These are phyloP conservation scores for Macrocentrus cingulum DNA, from an alignment of 1,140 invertebrate genomes.

Conservation along the genomic window DNA sequence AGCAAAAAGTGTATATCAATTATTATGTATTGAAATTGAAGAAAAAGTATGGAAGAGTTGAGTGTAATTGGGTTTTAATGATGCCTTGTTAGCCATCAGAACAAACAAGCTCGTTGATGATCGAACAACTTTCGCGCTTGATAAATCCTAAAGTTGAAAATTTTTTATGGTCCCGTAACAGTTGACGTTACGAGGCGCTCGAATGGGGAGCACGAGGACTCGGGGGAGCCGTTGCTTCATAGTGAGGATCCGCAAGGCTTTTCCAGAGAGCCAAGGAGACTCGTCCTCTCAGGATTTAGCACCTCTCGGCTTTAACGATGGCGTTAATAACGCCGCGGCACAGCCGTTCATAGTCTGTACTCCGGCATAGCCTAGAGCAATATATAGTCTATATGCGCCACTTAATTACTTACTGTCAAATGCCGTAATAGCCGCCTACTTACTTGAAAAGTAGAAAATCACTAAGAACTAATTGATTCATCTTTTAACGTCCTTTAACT, in stretches of 20 bases:
- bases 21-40: not conserved
- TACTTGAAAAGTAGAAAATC: constrained; percentile 39
- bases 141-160: constrained; percentile 11
- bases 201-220: not conserved
- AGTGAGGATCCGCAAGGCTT: constrained; percentile 15
- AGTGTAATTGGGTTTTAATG: not conserved
- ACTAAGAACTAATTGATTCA: constrained; percentile 32
- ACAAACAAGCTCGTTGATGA: constrained; percentile 7
- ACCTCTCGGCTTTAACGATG: constrained; percentile 35
- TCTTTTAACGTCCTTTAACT: too few relatives aligned
- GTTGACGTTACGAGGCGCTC: not conserved
- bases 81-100: not conserved
- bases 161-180: constrained; percentile 10
- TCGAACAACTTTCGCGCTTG: constrained; percentile 4
- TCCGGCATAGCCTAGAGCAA: constrained; percentile 7
- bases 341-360: constrained; percentile 11
- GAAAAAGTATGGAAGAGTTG: not conserved
- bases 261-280: constrained; percentile 13
- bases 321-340: constrained; percentile 35
- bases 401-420: constrained; percentile 40
- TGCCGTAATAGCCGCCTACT: constrained; percentile 35
- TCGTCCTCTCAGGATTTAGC: constrained; percentile 30
- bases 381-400: constrained; percentile 23
- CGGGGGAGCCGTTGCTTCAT: constrained; percentile 19
- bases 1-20: not conserved